phyloP scores from a whole-genome alignment of 2,888 invertebrate species.

The Aleiodes alternator region DNA sequence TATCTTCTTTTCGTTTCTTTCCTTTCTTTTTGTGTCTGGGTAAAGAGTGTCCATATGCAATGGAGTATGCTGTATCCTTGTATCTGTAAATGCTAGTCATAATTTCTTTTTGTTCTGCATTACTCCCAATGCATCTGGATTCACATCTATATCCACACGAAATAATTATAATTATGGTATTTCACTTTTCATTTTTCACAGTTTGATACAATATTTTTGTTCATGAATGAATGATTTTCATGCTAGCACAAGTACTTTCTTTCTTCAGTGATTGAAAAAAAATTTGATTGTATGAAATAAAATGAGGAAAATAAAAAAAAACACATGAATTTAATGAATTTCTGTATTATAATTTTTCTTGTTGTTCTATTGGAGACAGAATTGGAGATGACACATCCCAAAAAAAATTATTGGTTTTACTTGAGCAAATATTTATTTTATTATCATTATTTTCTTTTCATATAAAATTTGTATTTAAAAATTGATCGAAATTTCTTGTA shows the following conservation, averaged over 20 bases:
- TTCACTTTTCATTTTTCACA: constrained; percentile 36
- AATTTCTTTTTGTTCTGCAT: constrained; percentile 56
- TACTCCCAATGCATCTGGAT: constrained; percentile 48
- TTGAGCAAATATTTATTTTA: constrained; percentile 25
- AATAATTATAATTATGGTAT: constrained; percentile 18
- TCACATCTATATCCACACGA: constrained; percentile 21
- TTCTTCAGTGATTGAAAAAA: constrained; percentile 21
- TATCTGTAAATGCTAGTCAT: constrained; percentile 71
- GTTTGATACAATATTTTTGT: constrained; percentile 28
- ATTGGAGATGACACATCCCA: constrained; percentile 20
- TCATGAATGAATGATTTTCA: constrained; percentile 43
- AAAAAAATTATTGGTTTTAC: constrained; percentile 9
- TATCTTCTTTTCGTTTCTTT: not conserved
- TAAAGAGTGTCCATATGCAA: constrained; percentile 21
- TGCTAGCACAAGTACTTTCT: constrained; percentile 51
- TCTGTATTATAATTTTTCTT: constrained; percentile 54
- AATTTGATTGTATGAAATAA: not conserved
- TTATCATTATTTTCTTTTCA: constrained; percentile 49
- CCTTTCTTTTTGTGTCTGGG: not conserved
- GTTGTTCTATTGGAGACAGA: constrained; percentile 30
- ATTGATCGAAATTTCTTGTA: constrained; percentile 15
- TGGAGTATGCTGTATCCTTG: constrained; percentile 44
- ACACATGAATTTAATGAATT: not conserved
- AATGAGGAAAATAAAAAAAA: too few relatives aligned
- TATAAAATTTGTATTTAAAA: not conserved